Evolutionary conservation across 2,113 vertebrate genomes (phyloP).

Genomic region (Tricholaema leucomelas): DNA sequence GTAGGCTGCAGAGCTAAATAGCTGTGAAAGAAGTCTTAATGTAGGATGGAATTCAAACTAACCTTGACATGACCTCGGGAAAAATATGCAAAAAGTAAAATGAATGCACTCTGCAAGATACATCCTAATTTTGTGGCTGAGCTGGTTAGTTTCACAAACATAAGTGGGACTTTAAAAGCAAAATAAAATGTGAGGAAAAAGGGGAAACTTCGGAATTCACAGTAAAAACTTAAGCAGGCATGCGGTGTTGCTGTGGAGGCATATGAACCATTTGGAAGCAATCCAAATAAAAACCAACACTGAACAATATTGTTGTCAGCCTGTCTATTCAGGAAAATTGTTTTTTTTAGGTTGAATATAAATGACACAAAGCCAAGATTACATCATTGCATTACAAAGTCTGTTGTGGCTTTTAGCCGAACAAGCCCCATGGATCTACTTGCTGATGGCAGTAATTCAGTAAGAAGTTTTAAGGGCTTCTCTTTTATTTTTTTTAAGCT

Average conservation of each 20-base stretch:
- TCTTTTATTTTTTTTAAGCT: neutral
- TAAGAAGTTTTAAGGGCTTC: constrained; percentile 68
- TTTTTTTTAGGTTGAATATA: constrained; percentile 83
- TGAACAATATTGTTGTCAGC: constrained; percentile 89
- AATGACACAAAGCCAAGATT: constrained; percentile 89
- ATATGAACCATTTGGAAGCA: constrained; percentile 87
- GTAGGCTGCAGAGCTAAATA: constrained; percentile 87
- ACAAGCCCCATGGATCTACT: constrained; percentile 77
- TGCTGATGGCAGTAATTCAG: constrained; percentile 76
- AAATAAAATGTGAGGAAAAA: constrained; percentile 75
- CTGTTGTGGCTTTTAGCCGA: constrained; percentile 84
- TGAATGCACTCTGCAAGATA: constrained; percentile 86
- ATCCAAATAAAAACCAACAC: constrained; percentile 87
- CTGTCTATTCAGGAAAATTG: constrained; percentile 85
- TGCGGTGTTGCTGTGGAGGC: constrained; percentile 82
- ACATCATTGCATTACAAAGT: constrained; percentile 88
- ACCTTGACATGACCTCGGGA: constrained; percentile 87
- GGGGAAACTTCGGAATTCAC: constrained; percentile 74
- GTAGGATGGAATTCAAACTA: constrained; percentile 87
- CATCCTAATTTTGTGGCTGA: constrained; percentile 85
- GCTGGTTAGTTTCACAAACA: constrained; percentile 84
- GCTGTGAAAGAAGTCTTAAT: constrained; percentile 86
- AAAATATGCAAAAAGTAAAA: constrained; percentile 88
- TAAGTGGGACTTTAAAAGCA: constrained; percentile 77
- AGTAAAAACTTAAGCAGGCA: constrained; percentile 67